These are phyloP conservation scores for Pao palembangensis DNA, from an alignment of 2,113 vertebrate genomes.

Conservation along the genomic window DNA sequence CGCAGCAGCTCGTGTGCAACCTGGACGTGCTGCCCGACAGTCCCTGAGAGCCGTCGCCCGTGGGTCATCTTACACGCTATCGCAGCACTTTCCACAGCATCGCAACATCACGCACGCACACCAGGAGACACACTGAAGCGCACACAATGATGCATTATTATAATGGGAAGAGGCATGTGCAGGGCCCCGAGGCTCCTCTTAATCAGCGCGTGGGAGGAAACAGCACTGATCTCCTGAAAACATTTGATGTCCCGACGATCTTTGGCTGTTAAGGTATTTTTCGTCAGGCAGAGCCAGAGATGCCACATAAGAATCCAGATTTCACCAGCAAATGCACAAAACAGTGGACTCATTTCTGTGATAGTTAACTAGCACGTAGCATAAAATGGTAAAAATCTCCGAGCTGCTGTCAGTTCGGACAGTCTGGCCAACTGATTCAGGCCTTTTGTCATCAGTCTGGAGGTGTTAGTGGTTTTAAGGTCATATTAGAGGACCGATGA, in stretches of 20 bases:
- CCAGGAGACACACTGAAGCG: conserved; percentile 33
- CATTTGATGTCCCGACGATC: not conserved
- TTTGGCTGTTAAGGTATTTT: not conserved
- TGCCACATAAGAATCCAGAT: not conserved
- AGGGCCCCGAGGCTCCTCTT: conserved; percentile 28
- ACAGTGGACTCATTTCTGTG: too few species aligned
- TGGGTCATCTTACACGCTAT: conserved; percentile 39
- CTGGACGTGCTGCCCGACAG: conserved; percentile 4
- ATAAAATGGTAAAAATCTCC: not conserved
- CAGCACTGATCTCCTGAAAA: not conserved
- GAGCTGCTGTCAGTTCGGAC: not conserved
- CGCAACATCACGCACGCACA: conserved; percentile 28
- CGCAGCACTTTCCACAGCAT: conserved; percentile 35
- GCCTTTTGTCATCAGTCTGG: conserved; percentile 26
- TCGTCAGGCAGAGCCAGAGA: not conserved
- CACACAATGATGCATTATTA: conserved; percentile 40
- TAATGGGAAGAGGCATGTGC: conserved; percentile 51
- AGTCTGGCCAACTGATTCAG: conserved; percentile 8
- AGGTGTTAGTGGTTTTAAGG: conserved; percentile 42
- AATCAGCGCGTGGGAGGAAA: conserved; percentile 23
- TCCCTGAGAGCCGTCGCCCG: conserved; percentile 20
- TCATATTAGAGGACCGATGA: conserved; percentile 18
- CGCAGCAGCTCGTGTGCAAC: too few species aligned
- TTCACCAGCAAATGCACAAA: not conserved
- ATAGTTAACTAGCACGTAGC: too few species aligned